These are phyloP conservation scores for Python bivittatus DNA, from an alignment of 2,113 vertebrate species.

Conservation along the genomic window DNA sequence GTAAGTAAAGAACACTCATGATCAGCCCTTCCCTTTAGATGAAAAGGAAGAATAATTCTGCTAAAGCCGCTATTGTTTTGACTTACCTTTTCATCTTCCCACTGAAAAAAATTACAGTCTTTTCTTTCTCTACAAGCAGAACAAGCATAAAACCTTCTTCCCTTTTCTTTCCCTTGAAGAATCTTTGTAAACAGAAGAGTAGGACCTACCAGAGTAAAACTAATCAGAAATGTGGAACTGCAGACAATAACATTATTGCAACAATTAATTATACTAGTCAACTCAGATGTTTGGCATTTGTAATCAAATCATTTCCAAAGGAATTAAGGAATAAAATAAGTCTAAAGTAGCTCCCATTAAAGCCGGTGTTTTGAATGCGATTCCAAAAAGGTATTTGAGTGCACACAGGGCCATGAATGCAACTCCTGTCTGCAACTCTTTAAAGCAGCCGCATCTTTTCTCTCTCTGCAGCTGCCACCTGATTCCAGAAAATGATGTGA, in stretches of 20 bases:
- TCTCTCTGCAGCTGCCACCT: too few relatives aligned
- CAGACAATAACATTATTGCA: not conserved
- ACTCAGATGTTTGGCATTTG: not conserved
- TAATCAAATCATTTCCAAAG: not conserved
- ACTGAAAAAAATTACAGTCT: constrained; percentile 94
- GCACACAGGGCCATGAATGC: too few relatives aligned
- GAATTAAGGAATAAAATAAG: not conserved
- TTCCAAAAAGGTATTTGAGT: too few relatives aligned
- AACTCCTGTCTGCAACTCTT: too few relatives aligned
- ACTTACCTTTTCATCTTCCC: constrained; percentile 92
- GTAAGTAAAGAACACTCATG: not conserved
- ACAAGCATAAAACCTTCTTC: constrained; percentile 89
- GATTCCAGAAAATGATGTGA: too few relatives aligned
- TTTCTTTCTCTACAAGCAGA: constrained; percentile 93
- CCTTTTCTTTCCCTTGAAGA: constrained; percentile 62
- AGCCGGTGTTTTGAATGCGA: not conserved
- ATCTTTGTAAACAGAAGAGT: constrained; percentile 87
- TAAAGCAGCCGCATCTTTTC: too few relatives aligned
- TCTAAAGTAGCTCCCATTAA: not conserved
- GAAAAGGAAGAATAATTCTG: not conserved
- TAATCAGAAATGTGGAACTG: fast-evolving
- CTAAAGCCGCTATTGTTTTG: not conserved
- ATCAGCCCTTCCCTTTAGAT: not conserved
- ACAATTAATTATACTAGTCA: not conserved
- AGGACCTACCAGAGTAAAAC: constrained; percentile 76